Evolutionary conservation across 2,113 vertebrate genomes (phyloP), one percentile per base, ranked within the genome.

Genomic region (Cromileptes altivelis): DNA sequence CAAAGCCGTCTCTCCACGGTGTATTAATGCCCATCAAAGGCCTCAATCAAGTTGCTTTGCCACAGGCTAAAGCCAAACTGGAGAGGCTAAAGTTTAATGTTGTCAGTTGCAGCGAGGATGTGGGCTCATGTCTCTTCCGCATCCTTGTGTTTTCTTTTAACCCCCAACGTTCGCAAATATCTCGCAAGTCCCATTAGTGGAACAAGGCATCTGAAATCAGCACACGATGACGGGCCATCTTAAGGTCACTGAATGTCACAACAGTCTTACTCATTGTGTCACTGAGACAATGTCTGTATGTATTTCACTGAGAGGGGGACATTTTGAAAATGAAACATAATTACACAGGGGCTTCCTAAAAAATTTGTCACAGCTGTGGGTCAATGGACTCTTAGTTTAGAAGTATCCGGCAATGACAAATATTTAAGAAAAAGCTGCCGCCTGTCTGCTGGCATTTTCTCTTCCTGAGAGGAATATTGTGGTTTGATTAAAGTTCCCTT

Each of bases 21-120:
- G 84, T 87, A 90, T 95, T 93, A 92, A 89, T 87, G 89, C 90
- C 90, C 90, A 92, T 95, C 89, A 94, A 91, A 93, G 90, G 81
- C 85, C 80, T 94, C 88, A 91, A 94, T 88, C 91, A 92, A 74
- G 85, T 87, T 60, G 37, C 86, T 80, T 90, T 73, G 93, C 94
- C 93, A 89, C 89, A 84, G 93, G 94, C 91, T 81, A 95, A 53
- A 89, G 80, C 82, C 80, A 78, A 69, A 85, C 81, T 75, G 72
- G 77, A 85, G 84, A 88, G 91, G 78, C 91, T 88, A 81, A 89
- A 92, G 87, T 88, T 88, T 78, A 88, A 89, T 84, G 87, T 81
- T 91, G 79, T 88, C 70, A 86, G 81, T 56, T 40, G 73, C 75
- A 85, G 62, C 53, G 8, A 93, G 86, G 87, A 89, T 90, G 91